Conservation (phyloP, 2,888 invertebrate genomes). For the Eupeodes luniger region DNA sequence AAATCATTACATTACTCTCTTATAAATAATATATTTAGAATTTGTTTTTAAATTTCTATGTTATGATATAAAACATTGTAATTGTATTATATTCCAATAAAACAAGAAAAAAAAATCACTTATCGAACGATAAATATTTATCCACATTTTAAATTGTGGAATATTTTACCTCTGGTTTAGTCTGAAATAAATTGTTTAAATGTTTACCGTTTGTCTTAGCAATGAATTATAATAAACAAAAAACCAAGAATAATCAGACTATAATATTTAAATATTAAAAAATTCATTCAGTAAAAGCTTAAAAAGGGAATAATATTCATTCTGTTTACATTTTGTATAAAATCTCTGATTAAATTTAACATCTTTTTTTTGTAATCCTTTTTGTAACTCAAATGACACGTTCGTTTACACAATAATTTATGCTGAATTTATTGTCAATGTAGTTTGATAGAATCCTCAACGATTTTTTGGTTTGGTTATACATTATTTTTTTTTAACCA, state of each 20-base stretch:
- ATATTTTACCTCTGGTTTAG: constrained; percentile 1
- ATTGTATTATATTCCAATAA: neutral
- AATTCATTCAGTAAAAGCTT: neutral
- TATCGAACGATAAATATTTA: constrained; percentile 2
- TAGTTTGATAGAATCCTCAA: neutral
- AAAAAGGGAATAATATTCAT: neutral
- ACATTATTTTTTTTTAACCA: neutral
- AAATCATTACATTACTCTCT: neutral
- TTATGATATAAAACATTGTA: neutral
- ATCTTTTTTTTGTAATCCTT: constrained; percentile 9
- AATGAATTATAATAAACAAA: neutral
- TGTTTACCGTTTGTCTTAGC: constrained; percentile 23
- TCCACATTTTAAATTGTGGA: constrained; percentile 1
- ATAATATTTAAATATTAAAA: neutral
- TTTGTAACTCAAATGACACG: constrained; percentile 22
- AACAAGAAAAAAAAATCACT: neutral
- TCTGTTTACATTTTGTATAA: neutral
- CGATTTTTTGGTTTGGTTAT: neutral
- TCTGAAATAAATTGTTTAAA: neutral
- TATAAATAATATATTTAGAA: neutral
- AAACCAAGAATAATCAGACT: neutral
- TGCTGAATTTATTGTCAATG: neutral
- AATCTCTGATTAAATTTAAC: neutral
- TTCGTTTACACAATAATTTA: constrained; percentile 9
- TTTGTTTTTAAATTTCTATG: neutral